Base-by-base conservation (phyloP, 1,140 invertebrate genomes). In the Augochlora pura region DNA sequence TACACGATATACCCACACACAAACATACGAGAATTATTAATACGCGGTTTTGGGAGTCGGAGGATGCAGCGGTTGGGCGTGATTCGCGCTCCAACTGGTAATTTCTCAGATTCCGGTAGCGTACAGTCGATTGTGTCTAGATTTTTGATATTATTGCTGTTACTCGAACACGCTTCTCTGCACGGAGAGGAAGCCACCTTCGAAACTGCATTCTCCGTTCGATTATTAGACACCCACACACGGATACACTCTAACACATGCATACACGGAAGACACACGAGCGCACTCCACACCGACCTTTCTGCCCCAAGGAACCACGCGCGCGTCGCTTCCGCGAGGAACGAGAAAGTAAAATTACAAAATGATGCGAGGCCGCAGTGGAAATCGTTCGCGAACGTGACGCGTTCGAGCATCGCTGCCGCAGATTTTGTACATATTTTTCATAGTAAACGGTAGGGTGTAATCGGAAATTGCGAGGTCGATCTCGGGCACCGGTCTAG, bases 351-450 rank as follows among this genome's bases (percentile, higher is more conserved):
- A 66, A 74, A 21, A 46, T 52, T 18, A 32, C 32, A 32, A 32
- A 32, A 32, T 10, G 0, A 27, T 8, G 8, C 21, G 62, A 21
- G 12, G 23, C 46, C 14, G 42, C 3, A 5, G 62, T 12, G 46
- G 38, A 54, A 46, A 12, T 46, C 42, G 42, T 46, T 65, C 42
- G 46, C 70, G 12, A 59, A 73, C 32, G n/a, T n/a, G 57, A 62
- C 38, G 3, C 14, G 16, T 18, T 69, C 23, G 67, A 54, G 52
- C 46, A 54, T n/a, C 67, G 25, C n/a, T 49, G 27, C 18, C 63
- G 38, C 77, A 67, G 72, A 74, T 80, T 74, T 80, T 80, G 77
- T 75, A 73, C 77, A 78, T 78, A 78, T 78, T 78, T 78, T 78
- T 78, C 54, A 78, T 72, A 78, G 57, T 38, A 25, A 66, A 66